phyloP scores from a whole-genome alignment of 2,797 vertebrate genomes.

The Potorous gilbertii region DNA sequence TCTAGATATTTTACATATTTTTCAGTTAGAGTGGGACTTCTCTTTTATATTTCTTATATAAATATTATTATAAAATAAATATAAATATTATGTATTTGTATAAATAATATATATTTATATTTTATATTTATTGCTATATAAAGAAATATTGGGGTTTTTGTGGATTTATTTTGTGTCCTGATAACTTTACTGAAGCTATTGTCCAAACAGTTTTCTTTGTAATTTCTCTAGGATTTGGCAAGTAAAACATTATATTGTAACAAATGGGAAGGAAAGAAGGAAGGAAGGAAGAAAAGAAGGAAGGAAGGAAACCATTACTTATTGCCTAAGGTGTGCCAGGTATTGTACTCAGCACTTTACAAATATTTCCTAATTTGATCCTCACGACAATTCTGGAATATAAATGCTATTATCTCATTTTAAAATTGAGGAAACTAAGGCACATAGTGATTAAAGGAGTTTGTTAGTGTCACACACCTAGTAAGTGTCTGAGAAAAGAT shows the following conservation, averaged over 20 bases:
- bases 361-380: not conserved
- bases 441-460: not conserved
- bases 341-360: not conserved
- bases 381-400: not conserved
- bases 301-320: not conserved
- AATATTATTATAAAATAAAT: too few species aligned
- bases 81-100: too few species aligned
- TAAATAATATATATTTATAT: not conserved
- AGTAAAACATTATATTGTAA: not conserved
- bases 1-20: not conserved
- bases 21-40: not conserved
- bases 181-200: not conserved
- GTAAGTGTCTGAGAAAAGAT: not conserved
- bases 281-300: too few species aligned
- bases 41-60: not conserved
- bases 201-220: not conserved
- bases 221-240: not conserved
- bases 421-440: not conserved
- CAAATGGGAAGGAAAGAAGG: not conserved
- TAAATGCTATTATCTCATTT: not conserved
- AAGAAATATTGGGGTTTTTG: not conserved
- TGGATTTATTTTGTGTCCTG: not conserved
- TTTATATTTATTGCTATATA: not conserved
- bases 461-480: not conserved
- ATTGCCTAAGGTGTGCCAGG: not conserved